Percentiles rank a stretch among this genome's conserved stretches.
phyloP scores from a whole-genome alignment of 2,888 invertebrate genomes.

The Drosophila macrospina region DNA sequence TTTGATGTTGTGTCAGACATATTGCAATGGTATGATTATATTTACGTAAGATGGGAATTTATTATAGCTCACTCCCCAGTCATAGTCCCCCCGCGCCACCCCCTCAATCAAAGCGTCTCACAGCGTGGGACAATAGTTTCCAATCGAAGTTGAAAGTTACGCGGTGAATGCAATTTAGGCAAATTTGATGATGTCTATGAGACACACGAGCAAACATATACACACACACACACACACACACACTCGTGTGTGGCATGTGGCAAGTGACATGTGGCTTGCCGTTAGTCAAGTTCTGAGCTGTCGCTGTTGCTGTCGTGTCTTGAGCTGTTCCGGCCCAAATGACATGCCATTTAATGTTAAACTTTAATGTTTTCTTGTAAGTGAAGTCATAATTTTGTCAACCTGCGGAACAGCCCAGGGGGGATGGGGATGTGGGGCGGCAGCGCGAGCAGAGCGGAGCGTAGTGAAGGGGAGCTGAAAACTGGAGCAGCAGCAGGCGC shows the following conservation, averaged over 20 bases:
- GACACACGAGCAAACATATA: conserved; percentile 25
- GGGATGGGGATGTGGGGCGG: not conserved
- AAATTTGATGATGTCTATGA: conserved; percentile 68
- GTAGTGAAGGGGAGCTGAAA: not conserved
- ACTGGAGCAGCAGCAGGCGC: conserved; percentile 21
- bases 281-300: conserved; percentile 52
- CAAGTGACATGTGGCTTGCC: conserved; percentile 63
- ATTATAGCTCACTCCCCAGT: not conserved
- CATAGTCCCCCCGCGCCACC: not conserved
- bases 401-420: not conserved
- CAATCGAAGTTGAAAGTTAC: conserved; percentile 59
- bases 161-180: conserved; percentile 66
- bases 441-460: not conserved
- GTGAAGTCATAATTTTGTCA: conserved; percentile 68
- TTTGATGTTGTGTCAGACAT: conserved; percentile 16
- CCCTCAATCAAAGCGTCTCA: not conserved
- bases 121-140: conserved; percentile 42
- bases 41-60: conserved; percentile 2
- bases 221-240: conserved; percentile 4
- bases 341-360: conserved; percentile 83
- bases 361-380: conserved; percentile 77
- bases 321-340: conserved; percentile 72
- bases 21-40: conserved; percentile 29
- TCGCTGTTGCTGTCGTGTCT: conserved; percentile 51
- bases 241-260: conserved; percentile 43